phyloP scores from a whole-genome alignment of 2,797 vertebrate species.

The Gambelia wislizenii region DNA sequence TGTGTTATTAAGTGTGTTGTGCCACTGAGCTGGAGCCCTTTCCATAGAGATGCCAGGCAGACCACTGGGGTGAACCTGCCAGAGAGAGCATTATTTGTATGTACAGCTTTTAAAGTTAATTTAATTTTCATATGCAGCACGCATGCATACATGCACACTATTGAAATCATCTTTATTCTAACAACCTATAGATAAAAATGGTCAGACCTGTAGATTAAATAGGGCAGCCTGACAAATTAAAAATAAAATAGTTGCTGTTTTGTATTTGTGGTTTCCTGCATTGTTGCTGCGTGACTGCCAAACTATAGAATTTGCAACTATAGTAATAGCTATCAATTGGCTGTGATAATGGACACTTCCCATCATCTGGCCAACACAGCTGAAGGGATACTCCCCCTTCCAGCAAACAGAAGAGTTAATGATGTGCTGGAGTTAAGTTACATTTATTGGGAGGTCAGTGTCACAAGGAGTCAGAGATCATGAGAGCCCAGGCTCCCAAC shows the following conservation, averaged over 20 bases:
- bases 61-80: neutral
- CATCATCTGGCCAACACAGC: no score
- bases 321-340: neutral
- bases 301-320: neutral
- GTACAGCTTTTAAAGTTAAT: no score
- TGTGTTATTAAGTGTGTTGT: no score
- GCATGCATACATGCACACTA: neutral
- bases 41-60: neutral
- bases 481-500: no score
- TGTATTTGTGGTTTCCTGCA: neutral
- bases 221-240: neutral
- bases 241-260: neutral
- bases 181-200: neutral
- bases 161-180: neutral
- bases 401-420: no score
- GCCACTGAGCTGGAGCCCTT: neutral
- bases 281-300: neutral
- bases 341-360: no score
- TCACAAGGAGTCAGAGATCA: no score
- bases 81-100: neutral
- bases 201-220: no score
- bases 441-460: no score
- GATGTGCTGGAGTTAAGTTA: no score
- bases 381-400: no score
- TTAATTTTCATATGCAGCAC: no score